Percentiles rank a stretch among this genome's conserved stretches.
These are phyloP conservation scores for Amphiprion ocellaris DNA, from an alignment of 2,113 vertebrate species.

Conservation along the genomic window DNA sequence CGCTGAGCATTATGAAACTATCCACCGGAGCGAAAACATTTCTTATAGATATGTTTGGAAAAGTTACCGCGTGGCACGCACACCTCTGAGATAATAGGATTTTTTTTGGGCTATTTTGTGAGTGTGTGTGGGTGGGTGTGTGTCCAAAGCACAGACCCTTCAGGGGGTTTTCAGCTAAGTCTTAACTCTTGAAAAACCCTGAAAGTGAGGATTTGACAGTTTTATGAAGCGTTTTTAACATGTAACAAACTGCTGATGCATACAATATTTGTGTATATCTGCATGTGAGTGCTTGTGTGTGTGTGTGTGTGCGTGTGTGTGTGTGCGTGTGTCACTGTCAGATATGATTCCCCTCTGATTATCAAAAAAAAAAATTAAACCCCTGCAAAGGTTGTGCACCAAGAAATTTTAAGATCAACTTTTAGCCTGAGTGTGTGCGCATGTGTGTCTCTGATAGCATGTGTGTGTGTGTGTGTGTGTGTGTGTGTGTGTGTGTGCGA, in stretches of 20 bases:
- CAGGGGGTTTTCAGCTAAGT: conserved; percentile 28
- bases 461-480: conserved; percentile 21
- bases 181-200: conserved; percentile 29
- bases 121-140: background rate
- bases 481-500: conserved; percentile 33
- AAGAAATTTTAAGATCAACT: conserved; percentile 47
- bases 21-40: conserved; percentile 11
- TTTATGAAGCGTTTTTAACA: conserved; percentile 60
- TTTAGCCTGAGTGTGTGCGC: conserved; percentile 8
- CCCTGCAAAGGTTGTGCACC: conserved; percentile 39
- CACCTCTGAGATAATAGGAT: background rate
- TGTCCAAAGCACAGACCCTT: conserved; percentile 11
- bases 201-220: conserved; percentile 58
- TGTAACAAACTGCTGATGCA: conserved; percentile 63
- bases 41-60: background rate
- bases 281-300: conserved; percentile 15
- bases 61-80: background rate
- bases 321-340: conserved; percentile 44
- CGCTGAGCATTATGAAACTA: conserved; percentile 22
- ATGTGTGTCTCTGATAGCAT: conserved; percentile 6
- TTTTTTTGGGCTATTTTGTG: background rate
- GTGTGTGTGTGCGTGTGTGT: conserved; percentile 14
- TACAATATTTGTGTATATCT: conserved; percentile 40
- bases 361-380: conserved; percentile 65
- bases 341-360: conserved; percentile 43